Base-by-base conservation (phyloP, 1,140 invertebrate genomes). In the Caenorhabditis remanei region DNA sequence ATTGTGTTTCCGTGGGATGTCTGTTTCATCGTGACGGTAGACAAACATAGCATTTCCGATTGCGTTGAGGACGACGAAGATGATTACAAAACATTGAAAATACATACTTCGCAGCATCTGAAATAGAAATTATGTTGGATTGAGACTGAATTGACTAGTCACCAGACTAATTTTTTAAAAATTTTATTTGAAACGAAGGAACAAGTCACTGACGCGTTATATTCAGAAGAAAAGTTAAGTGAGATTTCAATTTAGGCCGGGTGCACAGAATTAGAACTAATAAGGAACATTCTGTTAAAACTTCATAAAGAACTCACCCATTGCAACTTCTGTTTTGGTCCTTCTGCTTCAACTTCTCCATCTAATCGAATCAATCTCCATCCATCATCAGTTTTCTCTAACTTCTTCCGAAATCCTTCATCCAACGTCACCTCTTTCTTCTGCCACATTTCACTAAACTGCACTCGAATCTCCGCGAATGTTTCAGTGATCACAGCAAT, bases 381-480 rank as follows among this genome's bases (percentile, higher is more conserved):
- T 24, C 91, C 91, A 8, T 92, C 92, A 32, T 93, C 92, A 53
- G 93, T 93, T 61, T 89, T 92, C 85, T 93, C 92, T 56, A 99
- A 94, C 88, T 98, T 96, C 95, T 96, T 50, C 48, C 90, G 87
- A 61, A 92, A 82, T 61, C 88, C 88, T 19, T 92, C 91, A 40
- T 92, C 90, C 56, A 87, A 63, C 13, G 83, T 85, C 21, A 90
- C 84, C 58, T 92, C 96, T 65, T 93, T 90, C 0, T 96, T 96
- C n/a, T 97, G 97, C 98, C 98, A 99, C 97, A 99, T 99, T 94
- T 99, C 98, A 93, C 99, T 98, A 93, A 99, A 99, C 93, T 99
- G 98, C 0, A 99, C 98, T 90, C 98, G 94, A 90, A 99, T 99
- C 94, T 99, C 98, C 92, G 99, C 99, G 93, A 99, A 99, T 0